A percentile compares a stretch with the other conserved stretches of the same genome.
phyloP scores from a whole-genome alignment of 2,113 vertebrate genomes.

The Oreochromis niloticus region DNA sequence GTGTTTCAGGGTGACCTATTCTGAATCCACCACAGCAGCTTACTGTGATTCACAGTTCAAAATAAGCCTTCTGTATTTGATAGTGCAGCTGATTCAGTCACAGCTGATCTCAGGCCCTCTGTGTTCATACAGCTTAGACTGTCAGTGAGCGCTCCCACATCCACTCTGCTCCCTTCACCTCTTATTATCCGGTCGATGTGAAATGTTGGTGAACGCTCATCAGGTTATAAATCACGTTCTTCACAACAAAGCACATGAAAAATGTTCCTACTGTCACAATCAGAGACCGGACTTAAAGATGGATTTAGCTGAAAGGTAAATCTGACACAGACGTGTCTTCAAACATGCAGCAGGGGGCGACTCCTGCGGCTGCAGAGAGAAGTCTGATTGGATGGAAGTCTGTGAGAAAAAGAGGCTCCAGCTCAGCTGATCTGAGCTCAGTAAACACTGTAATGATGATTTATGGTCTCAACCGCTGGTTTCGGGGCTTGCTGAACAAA shows the following conservation, averaged over 20 bases:
- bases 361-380: background rate
- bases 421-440: background rate
- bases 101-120: background rate
- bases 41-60: background rate
- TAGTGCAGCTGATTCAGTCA: background rate
- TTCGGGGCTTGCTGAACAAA: background rate
- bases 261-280: background rate
- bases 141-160: background rate
- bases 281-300: accelerated
- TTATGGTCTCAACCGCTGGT: background rate
- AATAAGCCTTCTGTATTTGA: background rate
- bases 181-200: background rate
- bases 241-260: background rate
- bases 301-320: background rate
- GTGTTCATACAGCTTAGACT: background rate
- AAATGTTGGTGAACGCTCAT: background rate
- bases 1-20: background rate
- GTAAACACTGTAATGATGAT: background rate
- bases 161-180: background rate
- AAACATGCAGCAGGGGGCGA: background rate
- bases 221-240: background rate
- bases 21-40: background rate
- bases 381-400: background rate
- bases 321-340: background rate
- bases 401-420: background rate